Conservation (phyloP, 2,113 vertebrate genomes). For the Crotophaga sulcirostris region DNA sequence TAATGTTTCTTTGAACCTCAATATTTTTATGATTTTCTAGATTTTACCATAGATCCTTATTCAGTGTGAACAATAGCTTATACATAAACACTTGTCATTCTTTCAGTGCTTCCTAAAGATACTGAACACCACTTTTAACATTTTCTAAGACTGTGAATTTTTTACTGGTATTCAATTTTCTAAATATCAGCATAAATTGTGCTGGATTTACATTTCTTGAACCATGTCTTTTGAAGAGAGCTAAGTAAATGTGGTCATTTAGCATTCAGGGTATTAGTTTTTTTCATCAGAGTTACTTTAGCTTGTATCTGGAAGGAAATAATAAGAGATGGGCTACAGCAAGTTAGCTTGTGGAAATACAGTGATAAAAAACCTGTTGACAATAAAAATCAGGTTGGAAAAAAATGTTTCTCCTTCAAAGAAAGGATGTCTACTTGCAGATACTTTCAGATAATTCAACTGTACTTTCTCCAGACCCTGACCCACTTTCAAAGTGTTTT, state of each 20-base stretch:
- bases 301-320: not conserved
- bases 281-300: not conserved
- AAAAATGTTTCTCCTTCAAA: not conserved
- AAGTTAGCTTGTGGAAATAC: not conserved
- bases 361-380: not conserved
- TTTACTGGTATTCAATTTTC: not conserved
- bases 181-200: not conserved
- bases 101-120: not conserved
- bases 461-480: not conserved
- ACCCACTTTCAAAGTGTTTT: not conserved
- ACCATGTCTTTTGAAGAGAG: not conserved
- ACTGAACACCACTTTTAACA: not conserved
- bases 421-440: not conserved
- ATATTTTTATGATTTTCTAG: not conserved
- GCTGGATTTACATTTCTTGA: not conserved
- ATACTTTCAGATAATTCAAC: not conserved
- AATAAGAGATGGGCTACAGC: not conserved
- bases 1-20: not conserved
- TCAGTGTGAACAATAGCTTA: not conserved
- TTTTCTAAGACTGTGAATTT: not conserved
- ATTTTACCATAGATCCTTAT: not conserved
- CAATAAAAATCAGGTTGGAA: not conserved
- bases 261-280: accelerated
- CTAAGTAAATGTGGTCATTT: not conserved
- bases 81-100: not conserved